These are phyloP conservation scores for Taxidea taxus DNA, from an alignment of 2,113 vertebrate species.

Conservation along the genomic window DNA sequence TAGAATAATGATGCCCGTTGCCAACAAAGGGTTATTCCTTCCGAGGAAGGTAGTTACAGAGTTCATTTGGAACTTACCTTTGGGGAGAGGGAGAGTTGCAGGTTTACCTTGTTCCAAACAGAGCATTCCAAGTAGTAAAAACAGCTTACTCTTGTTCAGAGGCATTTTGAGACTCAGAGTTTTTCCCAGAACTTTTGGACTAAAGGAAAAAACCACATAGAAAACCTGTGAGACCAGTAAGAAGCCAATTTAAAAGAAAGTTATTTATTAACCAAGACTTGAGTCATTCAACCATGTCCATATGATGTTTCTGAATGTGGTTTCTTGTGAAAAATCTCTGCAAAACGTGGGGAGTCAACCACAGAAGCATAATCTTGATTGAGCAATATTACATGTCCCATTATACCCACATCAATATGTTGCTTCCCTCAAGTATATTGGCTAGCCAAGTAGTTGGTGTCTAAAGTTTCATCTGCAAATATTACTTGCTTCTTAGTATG, in stretches of 20 bases:
- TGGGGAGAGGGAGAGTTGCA: conserved; percentile 27
- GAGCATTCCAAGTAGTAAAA: conserved; percentile 76
- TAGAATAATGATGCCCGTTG: not conserved
- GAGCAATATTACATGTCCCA: not conserved
- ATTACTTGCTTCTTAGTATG: not conserved
- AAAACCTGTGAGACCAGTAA: conserved; percentile 36
- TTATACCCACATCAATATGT: not conserved
- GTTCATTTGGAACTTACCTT: conserved; percentile 76
- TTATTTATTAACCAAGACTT: conserved; percentile 82
- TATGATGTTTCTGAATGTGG: conserved; percentile 59
- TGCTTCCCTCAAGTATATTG: not conserved
- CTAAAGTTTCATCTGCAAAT: not conserved
- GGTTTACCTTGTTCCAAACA: conserved; percentile 57
- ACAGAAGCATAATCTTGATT: not conserved
- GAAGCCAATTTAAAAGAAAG: conserved; percentile 63
- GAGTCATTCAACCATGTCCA: conserved; percentile 54
- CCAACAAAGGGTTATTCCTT: not conserved
- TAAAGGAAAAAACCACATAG: conserved; percentile 37
- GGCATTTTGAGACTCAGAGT: conserved; percentile 74
- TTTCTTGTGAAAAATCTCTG: conserved; percentile 44
- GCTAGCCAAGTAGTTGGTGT: not conserved
- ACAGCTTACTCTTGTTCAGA: conserved; percentile 41
- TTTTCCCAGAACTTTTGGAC: not conserved
- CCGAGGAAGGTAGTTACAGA: not conserved
- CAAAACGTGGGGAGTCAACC: not conserved